phyloP scores from a whole-genome alignment of 2,797 vertebrate genomes.

The Sebastiscus tertius region DNA sequence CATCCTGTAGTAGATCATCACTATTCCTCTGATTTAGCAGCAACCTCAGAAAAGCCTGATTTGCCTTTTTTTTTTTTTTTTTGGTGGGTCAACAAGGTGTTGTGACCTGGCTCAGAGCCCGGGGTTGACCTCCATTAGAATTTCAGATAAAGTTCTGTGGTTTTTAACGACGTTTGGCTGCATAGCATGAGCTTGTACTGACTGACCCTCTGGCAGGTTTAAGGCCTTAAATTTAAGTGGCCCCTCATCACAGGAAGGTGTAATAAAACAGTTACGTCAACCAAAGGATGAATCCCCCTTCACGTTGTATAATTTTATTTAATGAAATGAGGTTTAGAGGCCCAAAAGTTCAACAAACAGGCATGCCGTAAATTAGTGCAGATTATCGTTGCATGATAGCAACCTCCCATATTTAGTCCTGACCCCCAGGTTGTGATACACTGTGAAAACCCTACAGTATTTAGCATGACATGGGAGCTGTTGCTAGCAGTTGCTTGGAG shows the following conservation, averaged over 20 bases:
- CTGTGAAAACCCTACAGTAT: not conserved
- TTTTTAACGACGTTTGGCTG: not conserved
- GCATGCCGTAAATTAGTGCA: accelerated
- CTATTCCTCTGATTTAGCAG: not conserved
- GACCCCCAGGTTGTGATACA: not conserved
- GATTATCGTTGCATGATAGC: not conserved
- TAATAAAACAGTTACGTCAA: not conserved
- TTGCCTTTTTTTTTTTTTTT: not conserved
- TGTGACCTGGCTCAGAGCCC: not conserved
- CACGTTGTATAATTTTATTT: not conserved
- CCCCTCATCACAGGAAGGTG: not conserved
- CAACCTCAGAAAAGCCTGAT: not conserved
- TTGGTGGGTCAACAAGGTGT: conserved; percentile 2
- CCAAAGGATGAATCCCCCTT: not conserved
- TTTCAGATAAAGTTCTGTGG: not conserved
- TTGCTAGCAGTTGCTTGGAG: not conserved
- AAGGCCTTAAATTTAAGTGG: not conserved
- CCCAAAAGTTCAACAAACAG: not conserved
- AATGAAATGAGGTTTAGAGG: not conserved
- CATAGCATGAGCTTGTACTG: not conserved
- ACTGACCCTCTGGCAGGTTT: not conserved
- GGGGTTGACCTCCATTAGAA: not conserved
- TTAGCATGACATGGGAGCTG: not conserved
- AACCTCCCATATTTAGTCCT: not conserved
- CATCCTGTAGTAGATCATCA: conserved; percentile 25